Conservation (phyloP, 2,888 invertebrate genomes). For the Ornithoptera alexandrae region DNA sequence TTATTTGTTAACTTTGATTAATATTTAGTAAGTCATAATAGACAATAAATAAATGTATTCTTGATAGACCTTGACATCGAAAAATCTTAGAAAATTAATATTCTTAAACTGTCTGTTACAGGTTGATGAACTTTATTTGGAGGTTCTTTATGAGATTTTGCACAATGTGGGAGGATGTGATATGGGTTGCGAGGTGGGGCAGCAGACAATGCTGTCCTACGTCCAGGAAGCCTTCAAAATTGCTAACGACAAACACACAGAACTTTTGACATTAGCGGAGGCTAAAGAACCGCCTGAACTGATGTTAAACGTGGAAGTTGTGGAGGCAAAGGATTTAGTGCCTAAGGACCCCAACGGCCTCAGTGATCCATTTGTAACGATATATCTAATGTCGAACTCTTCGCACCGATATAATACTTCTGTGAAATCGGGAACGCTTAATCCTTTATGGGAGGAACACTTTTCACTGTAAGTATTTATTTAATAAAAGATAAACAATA, state of each 20-base stretch:
- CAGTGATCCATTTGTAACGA: slow-evolving; percentile 98
- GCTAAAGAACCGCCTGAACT: slow-evolving; percentile 91
- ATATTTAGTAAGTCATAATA: too few species aligned
- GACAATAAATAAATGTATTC: too few species aligned
- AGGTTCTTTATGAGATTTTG: slow-evolving; percentile 89
- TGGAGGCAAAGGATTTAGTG: slow-evolving; percentile 91
- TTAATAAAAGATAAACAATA: too few species aligned
- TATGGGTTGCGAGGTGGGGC: slow-evolving; percentile 84
- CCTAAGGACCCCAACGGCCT: slow-evolving; percentile 95
- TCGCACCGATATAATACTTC: slow-evolving; percentile 92
- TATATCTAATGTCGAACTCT: slow-evolving; percentile 89
- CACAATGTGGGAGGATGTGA: slow-evolving; percentile 93
- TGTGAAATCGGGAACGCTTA: slow-evolving; percentile 93
- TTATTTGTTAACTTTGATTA: too few species aligned
- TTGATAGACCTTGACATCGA: too few species aligned
- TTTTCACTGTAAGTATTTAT: slow-evolving; percentile 91
- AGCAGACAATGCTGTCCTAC: slow-evolving; percentile 85
- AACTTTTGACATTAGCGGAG: slow-evolving; percentile 84
- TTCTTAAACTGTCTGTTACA: slow-evolving; percentile 52
- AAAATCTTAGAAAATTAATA: background rate
- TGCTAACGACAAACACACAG: slow-evolving; percentile 86
- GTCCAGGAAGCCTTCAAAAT: slow-evolving; percentile 89
- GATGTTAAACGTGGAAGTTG: slow-evolving; percentile 90
- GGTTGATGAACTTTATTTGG: slow-evolving; percentile 93
- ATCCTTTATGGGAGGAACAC: slow-evolving; percentile 98